Conservation (phyloP, 2,888 invertebrate species). For the Athalia rosae region DNA sequence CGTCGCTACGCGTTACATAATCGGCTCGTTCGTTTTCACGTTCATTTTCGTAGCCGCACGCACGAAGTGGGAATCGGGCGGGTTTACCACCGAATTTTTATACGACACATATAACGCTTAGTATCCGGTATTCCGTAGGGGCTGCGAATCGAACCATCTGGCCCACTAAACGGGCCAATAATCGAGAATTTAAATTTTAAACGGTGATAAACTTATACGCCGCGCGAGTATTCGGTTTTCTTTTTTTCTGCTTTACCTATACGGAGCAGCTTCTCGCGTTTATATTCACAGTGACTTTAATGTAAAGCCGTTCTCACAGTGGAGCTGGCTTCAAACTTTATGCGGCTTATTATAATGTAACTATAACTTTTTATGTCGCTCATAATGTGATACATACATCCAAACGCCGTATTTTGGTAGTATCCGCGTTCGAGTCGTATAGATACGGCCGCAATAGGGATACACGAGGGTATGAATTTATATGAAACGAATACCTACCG, state of each 20-base stretch:
- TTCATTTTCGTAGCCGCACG: not conserved
- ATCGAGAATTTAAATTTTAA: conserved; percentile 64
- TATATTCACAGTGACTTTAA: conserved; percentile 63
- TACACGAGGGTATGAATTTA: not conserved
- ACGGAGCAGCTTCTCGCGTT: conserved; percentile 55
- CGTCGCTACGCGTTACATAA: no score
- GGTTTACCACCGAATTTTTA: conserved; percentile 32
- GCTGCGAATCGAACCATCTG: conserved; percentile 44
- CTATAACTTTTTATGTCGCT: conserved; percentile 68
- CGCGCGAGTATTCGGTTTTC: conserved; percentile 45
- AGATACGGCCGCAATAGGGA: not conserved
- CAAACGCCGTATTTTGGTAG: conserved; percentile 48
- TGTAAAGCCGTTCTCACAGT: conserved; percentile 56
- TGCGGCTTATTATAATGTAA: conserved; percentile 69
- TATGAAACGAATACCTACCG: not conserved
- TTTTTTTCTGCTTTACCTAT: conserved; percentile 14
- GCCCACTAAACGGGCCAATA: conserved; percentile 59
- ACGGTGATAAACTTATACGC: conserved; percentile 60
- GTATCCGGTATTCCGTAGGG: conserved; percentile 16
- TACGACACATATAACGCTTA: conserved; percentile 26
- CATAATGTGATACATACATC: conserved; percentile 59
- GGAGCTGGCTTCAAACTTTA: conserved; percentile 51
- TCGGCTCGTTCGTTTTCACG: not conserved
- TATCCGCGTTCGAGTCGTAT: conserved; percentile 55
- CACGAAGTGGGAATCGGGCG: not conserved